Evolutionary conservation across 1,140 invertebrate species (phyloP), one percentile per base, ranked within the genome.

Genomic region (Pseudomyrmex dendroicus): DNA sequence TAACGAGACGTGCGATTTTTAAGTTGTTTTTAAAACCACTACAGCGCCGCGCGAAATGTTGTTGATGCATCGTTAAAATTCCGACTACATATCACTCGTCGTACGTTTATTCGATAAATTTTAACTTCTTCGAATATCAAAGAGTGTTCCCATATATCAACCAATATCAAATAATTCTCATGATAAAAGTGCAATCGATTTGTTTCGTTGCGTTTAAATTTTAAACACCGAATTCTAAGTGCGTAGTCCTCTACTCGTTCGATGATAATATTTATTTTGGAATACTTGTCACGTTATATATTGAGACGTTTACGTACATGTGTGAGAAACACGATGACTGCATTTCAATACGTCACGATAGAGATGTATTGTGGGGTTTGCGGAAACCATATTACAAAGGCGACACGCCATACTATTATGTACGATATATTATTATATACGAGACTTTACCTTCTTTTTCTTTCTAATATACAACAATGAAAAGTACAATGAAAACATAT

Each of bases 1-100:
- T 83, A 77, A 66, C 59, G 64, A 85, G 48, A 66, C 54, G 13
- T 54, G 17, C 78, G 73, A 85, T 83, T 85, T 85, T 73, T 17
- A 25, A 5, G n/a, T 12, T 48, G 22, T 17, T 61, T 87, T 87
- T 85, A 83, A 57, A 72, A 87, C 54, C 59, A 17, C 25, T 22
- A 15, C 57, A 62, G 56, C 68, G 52, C 72, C 52, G 50, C 56
- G 50, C 48, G 57, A 54, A 5, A 35, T 35, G 35, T 35, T 52
- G 82, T 74, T 83, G 63, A 83, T 83, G 52, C 73, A 13, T 35
- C 13, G 17, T 78, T 13, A 13, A 20, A 20, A 9, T 20, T 46
- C 46, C n/a, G 20, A 22, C 80, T 50, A 57, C 12, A 35, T 15
- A 59, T 25, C 12, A 20, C 15, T 13, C 15, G 25, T 35, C 35